A percentile compares a stretch with the other conserved stretches of the same genome.
Conservation (phyloP, 2,888 invertebrate genomes). For the Pseudoips prasinana region DNA sequence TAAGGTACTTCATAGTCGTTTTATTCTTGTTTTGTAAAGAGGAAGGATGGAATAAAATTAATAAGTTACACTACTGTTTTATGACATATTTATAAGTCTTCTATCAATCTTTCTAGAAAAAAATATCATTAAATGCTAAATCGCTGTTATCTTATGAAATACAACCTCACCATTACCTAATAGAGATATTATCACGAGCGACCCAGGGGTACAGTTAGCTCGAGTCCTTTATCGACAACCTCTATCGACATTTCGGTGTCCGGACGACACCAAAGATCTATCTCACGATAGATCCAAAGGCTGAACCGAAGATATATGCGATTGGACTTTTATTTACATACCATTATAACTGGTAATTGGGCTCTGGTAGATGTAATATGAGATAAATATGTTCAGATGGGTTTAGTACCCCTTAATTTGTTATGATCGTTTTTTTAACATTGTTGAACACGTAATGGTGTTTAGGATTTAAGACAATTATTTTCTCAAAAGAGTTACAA, state of each 20-base stretch:
- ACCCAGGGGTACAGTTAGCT: slow-evolving; percentile 44
- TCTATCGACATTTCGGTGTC: slow-evolving; percentile 44
- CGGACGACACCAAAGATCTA: slow-evolving; percentile 37
- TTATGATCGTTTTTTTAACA: too few relatives aligned
- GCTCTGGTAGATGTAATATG: slow-evolving; percentile 22
- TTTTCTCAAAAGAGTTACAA: too few relatives aligned
- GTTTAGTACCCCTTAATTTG: slow-evolving; percentile 8
- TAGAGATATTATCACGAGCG: slow-evolving; percentile 50
- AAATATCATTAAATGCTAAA: too few relatives aligned
- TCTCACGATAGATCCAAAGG: slow-evolving; percentile 5
- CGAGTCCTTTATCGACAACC: slow-evolving; percentile 55
- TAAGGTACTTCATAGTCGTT: too few relatives aligned
- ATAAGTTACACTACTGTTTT: too few relatives aligned
- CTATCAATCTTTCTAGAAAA: too few relatives aligned
- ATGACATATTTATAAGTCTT: too few relatives aligned
- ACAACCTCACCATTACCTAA: slow-evolving; percentile 33
- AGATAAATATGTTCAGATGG: slow-evolving; percentile 21
- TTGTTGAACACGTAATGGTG: too few relatives aligned
- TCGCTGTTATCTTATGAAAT: slow-evolving; percentile 22
- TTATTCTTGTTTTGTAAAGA: too few relatives aligned
- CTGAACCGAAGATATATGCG: slow-evolving; percentile 19
- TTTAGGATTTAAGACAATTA: neutral
- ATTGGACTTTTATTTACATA: slow-evolving; percentile 52
- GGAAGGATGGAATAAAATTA: too few relatives aligned
- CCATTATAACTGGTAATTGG: slow-evolving; percentile 53